Evolutionary conservation across 2,888 invertebrate species (phyloP).

Genomic region (Noctua janthe): DNA sequence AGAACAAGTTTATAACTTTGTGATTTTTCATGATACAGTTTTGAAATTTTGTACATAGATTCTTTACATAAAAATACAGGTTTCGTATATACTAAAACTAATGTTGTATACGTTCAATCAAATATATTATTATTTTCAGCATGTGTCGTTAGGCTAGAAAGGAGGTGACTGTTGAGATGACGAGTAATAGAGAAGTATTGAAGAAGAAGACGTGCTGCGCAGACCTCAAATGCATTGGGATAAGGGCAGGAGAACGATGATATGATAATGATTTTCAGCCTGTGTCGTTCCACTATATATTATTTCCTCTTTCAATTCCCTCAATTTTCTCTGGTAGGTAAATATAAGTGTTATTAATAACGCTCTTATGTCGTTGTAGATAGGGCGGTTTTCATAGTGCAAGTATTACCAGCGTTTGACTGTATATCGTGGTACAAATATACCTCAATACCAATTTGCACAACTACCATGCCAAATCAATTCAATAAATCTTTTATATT

Average conservation of each 20-base stretch:
- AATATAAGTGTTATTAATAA: neutral
- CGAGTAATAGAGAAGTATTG: neutral
- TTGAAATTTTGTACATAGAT: no score
- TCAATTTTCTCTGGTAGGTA: neutral
- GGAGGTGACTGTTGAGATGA: neutral
- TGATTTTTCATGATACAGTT: no score
- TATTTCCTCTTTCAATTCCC: neutral
- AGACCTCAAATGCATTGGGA: neutral
- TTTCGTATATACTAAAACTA: no score
- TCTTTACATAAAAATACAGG: no score
- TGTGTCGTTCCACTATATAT: neutral
- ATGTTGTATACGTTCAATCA: neutral
- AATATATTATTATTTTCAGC: neutral
- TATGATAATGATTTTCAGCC: neutral
- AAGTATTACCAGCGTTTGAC: neutral
- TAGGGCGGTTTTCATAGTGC: neutral
- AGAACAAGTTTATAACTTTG: no score
- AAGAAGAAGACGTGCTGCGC: neutral
- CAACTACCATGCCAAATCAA: constrained; percentile 38
- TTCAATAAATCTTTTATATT: constrained; percentile 54
- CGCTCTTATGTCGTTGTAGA: neutral
- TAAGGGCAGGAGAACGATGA: neutral
- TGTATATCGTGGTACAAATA: neutral
- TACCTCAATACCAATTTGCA: constrained; percentile 11
- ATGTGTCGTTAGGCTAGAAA: neutral